Percentiles rank a stretch among this genome's conserved stretches.
Conservation (phyloP, 2,797 vertebrate species). For the Coregonus suidteri region DNA sequence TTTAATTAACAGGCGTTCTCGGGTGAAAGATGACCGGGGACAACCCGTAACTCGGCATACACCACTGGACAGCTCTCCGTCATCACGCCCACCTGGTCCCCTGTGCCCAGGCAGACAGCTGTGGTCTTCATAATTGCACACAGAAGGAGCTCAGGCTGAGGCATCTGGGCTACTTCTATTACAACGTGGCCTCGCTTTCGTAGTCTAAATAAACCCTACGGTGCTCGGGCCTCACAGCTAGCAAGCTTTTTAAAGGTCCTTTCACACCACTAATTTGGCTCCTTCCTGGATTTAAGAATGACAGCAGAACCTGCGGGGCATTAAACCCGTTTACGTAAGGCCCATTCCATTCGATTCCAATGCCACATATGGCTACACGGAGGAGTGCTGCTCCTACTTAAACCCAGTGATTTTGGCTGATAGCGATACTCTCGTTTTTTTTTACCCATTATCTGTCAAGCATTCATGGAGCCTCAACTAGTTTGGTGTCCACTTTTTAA, state of each 20-base stretch:
- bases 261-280: constrained; percentile 17
- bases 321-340: not conserved
- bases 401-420: not conserved
- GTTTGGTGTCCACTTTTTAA: not conserved
- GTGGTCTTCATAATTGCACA: constrained; percentile 7
- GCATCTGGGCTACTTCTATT: constrained; percentile 11
- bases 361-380: not conserved
- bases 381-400: not conserved
- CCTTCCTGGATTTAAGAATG: constrained; percentile 21
- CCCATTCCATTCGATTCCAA: not conserved
- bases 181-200: constrained; percentile 10
- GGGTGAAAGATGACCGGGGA: not conserved
- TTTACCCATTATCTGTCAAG: not conserved
- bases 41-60: not conserved
- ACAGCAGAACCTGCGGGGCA: not conserved
- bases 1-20: not conserved
- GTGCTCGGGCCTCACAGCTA: not conserved
- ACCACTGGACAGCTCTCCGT: not conserved
- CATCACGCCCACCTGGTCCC: not conserved
- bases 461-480: not conserved
- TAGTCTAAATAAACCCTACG: constrained; percentile 8
- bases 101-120: not conserved
- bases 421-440: no score
- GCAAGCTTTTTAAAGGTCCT: constrained; percentile 2
- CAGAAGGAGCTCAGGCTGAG: not conserved